Evolutionary conservation across 2,888 invertebrate species (phyloP).

Genomic region (Tenthredo mesomela): DNA sequence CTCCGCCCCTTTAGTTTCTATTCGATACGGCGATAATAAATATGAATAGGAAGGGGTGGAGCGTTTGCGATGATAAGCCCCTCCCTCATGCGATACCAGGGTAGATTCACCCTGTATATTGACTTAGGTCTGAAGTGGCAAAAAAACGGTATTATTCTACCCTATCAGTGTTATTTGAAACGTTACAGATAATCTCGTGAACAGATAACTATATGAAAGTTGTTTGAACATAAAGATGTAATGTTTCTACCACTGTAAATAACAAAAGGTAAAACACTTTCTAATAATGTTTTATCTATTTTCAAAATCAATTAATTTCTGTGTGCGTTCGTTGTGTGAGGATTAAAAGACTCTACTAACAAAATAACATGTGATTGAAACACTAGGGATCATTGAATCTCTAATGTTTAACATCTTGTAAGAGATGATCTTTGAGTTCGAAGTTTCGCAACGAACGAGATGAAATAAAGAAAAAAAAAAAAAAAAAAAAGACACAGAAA

Average conservation of each 20-base stretch:
- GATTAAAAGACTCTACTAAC: background rate
- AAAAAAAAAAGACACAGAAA: background rate
- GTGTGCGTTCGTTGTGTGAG: constrained; percentile 3
- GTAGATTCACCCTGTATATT: too few relatives aligned
- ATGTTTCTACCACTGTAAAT: constrained; percentile 20
- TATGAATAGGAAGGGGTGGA: too few relatives aligned
- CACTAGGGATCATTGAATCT: background rate
- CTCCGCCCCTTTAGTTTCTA: too few relatives aligned
- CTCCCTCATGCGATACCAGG: too few relatives aligned
- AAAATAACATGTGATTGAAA: background rate
- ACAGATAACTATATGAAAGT: background rate
- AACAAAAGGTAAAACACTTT: background rate
- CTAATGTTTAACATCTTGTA: background rate
- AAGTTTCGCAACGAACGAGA: background rate
- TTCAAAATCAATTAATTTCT: constrained; percentile 14
- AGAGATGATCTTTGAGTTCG: background rate
- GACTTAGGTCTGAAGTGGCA: too few relatives aligned
- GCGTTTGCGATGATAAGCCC: too few relatives aligned
- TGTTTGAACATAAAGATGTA: background rate
- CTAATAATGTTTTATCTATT: background rate
- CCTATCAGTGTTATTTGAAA: constrained; percentile 13
- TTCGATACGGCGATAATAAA: too few relatives aligned
- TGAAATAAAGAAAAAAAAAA: too few relatives aligned
- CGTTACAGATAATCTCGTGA: constrained; percentile 12
- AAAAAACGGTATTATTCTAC: too few relatives aligned